A percentile compares a stretch with the other conserved stretches of the same genome.
Evolutionary conservation across 2,888 invertebrate species (phyloP).

Genomic region (Neuroscelio doddi): DNA sequence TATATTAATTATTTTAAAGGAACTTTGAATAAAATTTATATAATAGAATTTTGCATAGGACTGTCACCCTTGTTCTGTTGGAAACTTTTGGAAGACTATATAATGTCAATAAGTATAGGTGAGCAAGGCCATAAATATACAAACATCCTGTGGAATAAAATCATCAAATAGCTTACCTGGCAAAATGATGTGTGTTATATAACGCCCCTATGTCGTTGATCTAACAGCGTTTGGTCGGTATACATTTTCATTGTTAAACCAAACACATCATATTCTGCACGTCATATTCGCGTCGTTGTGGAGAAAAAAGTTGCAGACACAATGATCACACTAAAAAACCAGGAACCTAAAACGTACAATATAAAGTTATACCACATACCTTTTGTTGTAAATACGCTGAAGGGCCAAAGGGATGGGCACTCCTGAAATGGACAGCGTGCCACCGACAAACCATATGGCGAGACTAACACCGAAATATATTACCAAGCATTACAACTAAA

Average conservation of each 20-base stretch:
- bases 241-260: neutral
- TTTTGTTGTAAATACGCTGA: constrained; percentile 35
- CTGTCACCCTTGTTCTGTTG: too few relatives aligned
- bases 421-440: constrained; percentile 31
- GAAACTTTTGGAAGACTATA: too few relatives aligned
- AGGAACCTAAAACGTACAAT: constrained; percentile 29
- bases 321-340: constrained; percentile 30
- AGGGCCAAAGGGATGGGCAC: constrained; percentile 47
- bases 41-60: too few relatives aligned
- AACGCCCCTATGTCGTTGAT: constrained; percentile 1
- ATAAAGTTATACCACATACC: constrained; percentile 40
- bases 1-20: too few relatives aligned
- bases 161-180: constrained; percentile 23
- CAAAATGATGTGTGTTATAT: constrained; percentile 1
- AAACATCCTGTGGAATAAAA: constrained; percentile 27
- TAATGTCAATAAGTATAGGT: neutral
- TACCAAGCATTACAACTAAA: constrained; percentile 35
- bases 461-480: constrained; percentile 25
- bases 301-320: constrained; percentile 28
- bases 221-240: neutral
- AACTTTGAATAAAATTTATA: too few relatives aligned
- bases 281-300: constrained; percentile 10
- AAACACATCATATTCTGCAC: constrained; percentile 17
- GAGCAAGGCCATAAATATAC: constrained; percentile 7
- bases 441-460: constrained; percentile 29